A percentile compares a stretch with the other conserved stretches of the same genome.
Conservation (phyloP, 2,797 vertebrate genomes). For the Selene dorsalis region DNA sequence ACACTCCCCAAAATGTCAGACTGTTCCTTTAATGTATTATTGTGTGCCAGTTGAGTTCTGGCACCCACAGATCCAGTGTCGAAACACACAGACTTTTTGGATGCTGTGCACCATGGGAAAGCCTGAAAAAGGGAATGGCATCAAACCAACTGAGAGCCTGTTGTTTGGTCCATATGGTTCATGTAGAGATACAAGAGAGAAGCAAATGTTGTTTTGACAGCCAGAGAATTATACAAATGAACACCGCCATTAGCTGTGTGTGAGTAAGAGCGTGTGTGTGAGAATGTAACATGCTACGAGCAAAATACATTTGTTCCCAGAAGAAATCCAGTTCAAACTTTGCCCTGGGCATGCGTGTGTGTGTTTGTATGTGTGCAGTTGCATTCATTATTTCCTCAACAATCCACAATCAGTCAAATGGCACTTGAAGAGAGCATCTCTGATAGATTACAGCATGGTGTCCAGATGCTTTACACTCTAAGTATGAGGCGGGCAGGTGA, state of each 20-base stretch:
- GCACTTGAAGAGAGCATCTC: slow-evolving; percentile 6
- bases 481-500: slow-evolving; percentile 37
- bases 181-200: slow-evolving; percentile 9
- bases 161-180: slow-evolving; percentile 27
- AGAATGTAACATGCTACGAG: neutral
- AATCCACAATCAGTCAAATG: neutral
- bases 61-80: neutral
- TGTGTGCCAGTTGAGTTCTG: neutral
- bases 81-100: slow-evolving; percentile 7
- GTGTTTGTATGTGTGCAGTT: neutral
- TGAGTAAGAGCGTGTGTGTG: neutral
- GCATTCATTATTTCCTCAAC: slow-evolving; percentile 5
- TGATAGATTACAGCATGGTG: slow-evolving; percentile 6
- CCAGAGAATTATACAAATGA: slow-evolving; percentile 22
- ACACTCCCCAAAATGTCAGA: neutral
- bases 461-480: slow-evolving; percentile 12
- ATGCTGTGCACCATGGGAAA: slow-evolving; percentile 30
- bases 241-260: slow-evolving; percentile 14
- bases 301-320: slow-evolving; percentile 2
- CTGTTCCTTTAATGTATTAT: neutral
- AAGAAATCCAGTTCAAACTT: slow-evolving; percentile 10
- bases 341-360: neutral
- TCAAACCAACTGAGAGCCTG: slow-evolving; percentile 27
- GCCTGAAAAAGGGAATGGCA: slow-evolving; percentile 44
- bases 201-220: slow-evolving; percentile 16